These are phyloP conservation scores for Salvelinus fontinalis DNA, from an alignment of 2,113 vertebrate genomes.

Conservation along the genomic window DNA sequence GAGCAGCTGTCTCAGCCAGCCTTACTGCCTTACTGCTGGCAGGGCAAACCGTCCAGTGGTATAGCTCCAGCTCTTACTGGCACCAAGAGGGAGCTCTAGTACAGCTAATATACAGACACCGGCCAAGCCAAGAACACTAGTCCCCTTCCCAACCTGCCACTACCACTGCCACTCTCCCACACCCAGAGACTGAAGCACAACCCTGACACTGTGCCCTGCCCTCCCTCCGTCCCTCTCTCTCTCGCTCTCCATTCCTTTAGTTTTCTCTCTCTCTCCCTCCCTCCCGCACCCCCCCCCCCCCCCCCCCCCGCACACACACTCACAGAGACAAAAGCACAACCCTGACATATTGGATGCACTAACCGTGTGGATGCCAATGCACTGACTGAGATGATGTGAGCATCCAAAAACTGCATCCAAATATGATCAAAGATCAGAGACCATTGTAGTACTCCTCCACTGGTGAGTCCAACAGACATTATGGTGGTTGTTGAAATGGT, in stretches of 20 bases:
- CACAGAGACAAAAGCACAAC: conserved; percentile 13
- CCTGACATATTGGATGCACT: neutral
- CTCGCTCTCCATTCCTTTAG: neutral
- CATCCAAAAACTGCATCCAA: too few species aligned
- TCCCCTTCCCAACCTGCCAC: neutral
- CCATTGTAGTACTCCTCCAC: too few species aligned
- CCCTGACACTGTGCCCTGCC: neutral
- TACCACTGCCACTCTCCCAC: neutral
- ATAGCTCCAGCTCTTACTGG: conserved; percentile 43
- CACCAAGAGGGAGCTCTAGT: conserved; percentile 81
- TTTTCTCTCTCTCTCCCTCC: neutral
- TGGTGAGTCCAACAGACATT: neutral
- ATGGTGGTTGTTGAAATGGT: neutral
- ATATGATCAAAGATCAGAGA: too few species aligned
- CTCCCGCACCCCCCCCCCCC: too few species aligned
- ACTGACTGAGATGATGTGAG: too few species aligned
- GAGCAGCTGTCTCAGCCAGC: conserved; percentile 17
- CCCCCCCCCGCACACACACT: too few species aligned
- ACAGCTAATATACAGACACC: conserved; percentile 60
- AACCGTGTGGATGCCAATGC: too few species aligned
- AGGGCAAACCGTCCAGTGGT: conserved; percentile 29
- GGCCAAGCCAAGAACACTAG: conserved; percentile 7
- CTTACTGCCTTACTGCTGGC: neutral
- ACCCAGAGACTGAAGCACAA: too few species aligned
- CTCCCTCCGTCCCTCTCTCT: neutral